A percentile compares a stretch with the other conserved stretches of the same genome.
Conservation (phyloP, 2,888 invertebrate species). For the Mythimna lalbum region DNA sequence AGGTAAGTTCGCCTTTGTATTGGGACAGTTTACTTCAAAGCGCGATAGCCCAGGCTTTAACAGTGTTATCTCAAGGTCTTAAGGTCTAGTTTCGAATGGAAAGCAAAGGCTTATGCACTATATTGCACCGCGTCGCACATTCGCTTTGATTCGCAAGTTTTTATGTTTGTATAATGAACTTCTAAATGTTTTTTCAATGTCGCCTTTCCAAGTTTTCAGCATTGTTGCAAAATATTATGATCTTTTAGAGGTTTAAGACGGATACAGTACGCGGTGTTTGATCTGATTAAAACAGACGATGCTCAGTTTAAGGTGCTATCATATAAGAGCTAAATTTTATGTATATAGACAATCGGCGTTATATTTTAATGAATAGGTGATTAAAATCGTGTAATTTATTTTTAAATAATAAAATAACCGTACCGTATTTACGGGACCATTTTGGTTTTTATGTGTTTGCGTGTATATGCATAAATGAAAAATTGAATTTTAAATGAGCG, state of each 20-base stretch:
- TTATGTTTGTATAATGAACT: background rate
- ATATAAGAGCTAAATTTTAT: background rate
- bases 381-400: background rate
- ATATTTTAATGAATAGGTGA: background rate
- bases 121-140: constrained; percentile 14
- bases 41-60: background rate
- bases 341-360: too few relatives aligned
- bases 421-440: too few relatives aligned
- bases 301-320: background rate
- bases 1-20: constrained; percentile 37
- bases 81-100: background rate
- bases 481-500: background rate
- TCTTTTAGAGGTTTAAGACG: background rate
- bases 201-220: background rate
- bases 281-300: background rate
- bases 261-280: background rate
- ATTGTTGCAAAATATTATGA: too few relatives aligned
- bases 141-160: constrained; percentile 29
- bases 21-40: background rate
- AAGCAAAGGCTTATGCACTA: background rate
- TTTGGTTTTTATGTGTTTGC: too few relatives aligned
- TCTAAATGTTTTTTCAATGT: constrained; percentile 6
- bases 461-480: too few relatives aligned
- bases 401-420: background rate
- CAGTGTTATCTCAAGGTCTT: background rate